Evolutionary conservation across 2,797 vertebrate genomes (phyloP), one percentile per base, ranked within the genome.

Genomic region (Galago senegalensis): DNA sequence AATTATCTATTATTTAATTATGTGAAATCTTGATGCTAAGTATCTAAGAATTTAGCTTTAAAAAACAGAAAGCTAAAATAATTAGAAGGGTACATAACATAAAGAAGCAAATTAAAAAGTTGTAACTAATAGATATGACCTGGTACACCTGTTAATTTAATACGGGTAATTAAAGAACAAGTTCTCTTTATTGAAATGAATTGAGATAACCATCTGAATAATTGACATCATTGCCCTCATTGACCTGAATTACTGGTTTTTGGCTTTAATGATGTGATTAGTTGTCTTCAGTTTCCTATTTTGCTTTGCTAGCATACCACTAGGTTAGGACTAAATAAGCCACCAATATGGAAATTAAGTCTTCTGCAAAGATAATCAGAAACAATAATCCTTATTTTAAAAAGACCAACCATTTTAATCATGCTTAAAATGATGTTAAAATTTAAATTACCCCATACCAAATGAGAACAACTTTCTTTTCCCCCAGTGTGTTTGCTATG

Each of bases 171-270:
- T 95, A 91, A 79, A 34, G n/a, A 90, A 91, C 77, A 96, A 58
- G 46, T 17, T 93, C 60, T 92, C 53, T 73, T 53, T 93, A 34
- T 80, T 94, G 63, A 89, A 96, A 94, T 87, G 84, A 91, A 63
- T 83, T 70, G 80, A 93, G 60, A 84, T 75, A 89, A 89, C 43
- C 60, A 21, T 95, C 76, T 91, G 53, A 86, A 93, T 96, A 97
- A 96, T 75, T 96, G 91, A 96, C 40, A 90, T 34, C 37, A 60
- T 23, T 75, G 40, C 80, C 63, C 77, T 88, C 46, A 7, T 72
- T 97, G 96, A 96, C 89, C 81, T 85, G 79, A 95, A 94, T 96
- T 97, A 94, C 63, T 93, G 60, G 37, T 92, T 97, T 96, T 97
- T 73, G n/a, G 56, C 63, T 96, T 96, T 97, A 97, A 89, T 96